phyloP scores from a whole-genome alignment of 2,888 invertebrate species.

The Melanotus villosus region DNA sequence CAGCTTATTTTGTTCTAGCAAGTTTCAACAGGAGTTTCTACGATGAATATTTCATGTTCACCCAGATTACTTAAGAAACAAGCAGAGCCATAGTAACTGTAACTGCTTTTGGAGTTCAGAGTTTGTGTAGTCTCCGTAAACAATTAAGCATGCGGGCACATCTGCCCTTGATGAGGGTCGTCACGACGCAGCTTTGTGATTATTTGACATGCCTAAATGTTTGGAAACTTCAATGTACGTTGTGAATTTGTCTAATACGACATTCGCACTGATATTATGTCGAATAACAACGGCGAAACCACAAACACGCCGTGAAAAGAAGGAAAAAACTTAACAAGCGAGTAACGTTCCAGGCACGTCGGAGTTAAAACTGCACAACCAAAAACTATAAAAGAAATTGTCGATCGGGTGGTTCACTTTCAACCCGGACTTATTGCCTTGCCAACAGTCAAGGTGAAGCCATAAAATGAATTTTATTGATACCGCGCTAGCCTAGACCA shows the following conservation, averaged over 20 bases:
- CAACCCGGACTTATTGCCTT: conserved; percentile 15
- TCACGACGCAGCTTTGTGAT: conserved; percentile 37
- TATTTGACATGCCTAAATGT: conserved; percentile 35
- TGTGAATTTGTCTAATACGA: background rate
- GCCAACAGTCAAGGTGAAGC: conserved; percentile 23
- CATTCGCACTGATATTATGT: background rate
- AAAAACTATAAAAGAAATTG: conserved; percentile 4
- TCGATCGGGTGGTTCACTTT: background rate
- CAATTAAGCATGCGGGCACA: conserved; percentile 45
- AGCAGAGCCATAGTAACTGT: conserved; percentile 27
- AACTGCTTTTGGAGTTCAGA: conserved; percentile 38
- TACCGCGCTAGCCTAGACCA: conserved; percentile 22
- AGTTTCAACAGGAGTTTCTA: background rate
- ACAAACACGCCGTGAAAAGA: no score
- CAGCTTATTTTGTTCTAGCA: background rate
- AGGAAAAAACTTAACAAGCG: no score
- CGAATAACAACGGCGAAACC: no score
- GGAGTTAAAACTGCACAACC: background rate
- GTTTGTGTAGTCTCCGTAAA: conserved; percentile 38
- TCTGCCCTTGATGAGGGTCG: conserved; percentile 44
- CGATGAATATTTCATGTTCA: conserved; percentile 32
- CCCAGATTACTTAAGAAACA: conserved; percentile 29
- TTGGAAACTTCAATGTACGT: conserved; percentile 4
- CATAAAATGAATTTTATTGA: conserved; percentile 39
- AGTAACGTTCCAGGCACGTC: no score